Percentiles rank a stretch among this genome's conserved stretches.
Evolutionary conservation across 1,140 invertebrate genomes (phyloP).

Genomic region (Drosophila willistoni): DNA sequence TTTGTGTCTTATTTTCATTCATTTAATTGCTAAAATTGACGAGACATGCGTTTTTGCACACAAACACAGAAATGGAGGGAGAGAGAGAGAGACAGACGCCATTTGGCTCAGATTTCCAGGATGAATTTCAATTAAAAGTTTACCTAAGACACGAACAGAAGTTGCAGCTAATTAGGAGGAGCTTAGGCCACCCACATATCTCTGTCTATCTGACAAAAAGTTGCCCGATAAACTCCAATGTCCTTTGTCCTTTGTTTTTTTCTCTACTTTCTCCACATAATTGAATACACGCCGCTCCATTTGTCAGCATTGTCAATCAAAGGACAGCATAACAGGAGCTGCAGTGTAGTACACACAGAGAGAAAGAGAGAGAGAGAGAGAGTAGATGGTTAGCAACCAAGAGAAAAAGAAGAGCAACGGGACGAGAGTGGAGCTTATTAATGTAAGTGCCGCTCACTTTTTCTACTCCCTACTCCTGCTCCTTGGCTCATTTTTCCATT

Average conservation of each 20-base stretch:
- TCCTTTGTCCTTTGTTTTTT: constrained; percentile 39
- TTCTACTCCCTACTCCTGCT: not conserved
- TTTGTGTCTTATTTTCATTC: constrained; percentile 2
- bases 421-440: constrained; percentile 40
- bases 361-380: not conserved
- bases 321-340: constrained; percentile 23
- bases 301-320: constrained; percentile 73
- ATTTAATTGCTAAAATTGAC: constrained; percentile 51
- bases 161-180: constrained; percentile 54
- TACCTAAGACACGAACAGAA: constrained; percentile 45
- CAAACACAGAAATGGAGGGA: not conserved
- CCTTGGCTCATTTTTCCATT: not conserved
- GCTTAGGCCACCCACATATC: constrained; percentile 9
- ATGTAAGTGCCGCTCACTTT: constrained; percentile 42
- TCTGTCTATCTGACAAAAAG: constrained; percentile 43
- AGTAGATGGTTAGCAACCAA: not conserved
- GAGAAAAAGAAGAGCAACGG: not conserved
- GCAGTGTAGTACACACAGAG: constrained; percentile 5
- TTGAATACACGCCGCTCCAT: constrained; percentile 63
- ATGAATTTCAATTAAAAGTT: constrained; percentile 65
- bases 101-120: constrained; percentile 49
- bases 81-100: not conserved
- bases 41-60: constrained; percentile 24
- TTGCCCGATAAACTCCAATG: constrained; percentile 55
- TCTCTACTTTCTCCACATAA: constrained; percentile 44